These are phyloP conservation scores for Neodon shergylaensis DNA, from an alignment of 2,113 vertebrate species.

Conservation along the genomic window DNA sequence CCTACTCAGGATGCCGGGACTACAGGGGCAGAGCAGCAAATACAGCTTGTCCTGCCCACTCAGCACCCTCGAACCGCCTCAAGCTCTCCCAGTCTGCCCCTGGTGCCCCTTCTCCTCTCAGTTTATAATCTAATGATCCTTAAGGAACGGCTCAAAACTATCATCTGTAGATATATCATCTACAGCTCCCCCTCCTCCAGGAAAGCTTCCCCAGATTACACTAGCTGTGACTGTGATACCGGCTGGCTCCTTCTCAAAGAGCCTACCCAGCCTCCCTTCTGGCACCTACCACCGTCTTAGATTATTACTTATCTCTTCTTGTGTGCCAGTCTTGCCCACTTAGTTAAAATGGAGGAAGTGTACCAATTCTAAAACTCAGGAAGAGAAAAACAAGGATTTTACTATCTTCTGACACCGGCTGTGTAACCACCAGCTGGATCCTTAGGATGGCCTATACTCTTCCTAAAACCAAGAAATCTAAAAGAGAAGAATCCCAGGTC, in stretches of 20 bases:
- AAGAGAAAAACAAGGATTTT: conserved; percentile 14
- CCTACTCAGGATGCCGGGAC: neutral
- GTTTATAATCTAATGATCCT: neutral
- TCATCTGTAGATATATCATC: neutral
- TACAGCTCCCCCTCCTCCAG: neutral
- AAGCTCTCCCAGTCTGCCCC: neutral
- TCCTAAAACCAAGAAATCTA: neutral
- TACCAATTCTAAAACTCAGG: neutral
- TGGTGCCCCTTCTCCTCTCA: neutral
- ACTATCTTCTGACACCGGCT: conserved; percentile 20
- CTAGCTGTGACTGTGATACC: neutral
- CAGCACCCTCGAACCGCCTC: neutral
- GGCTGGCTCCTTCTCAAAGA: conserved; percentile 50
- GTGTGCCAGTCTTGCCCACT: conserved; percentile 38
- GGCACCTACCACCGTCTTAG: neutral
- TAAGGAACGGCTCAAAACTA: neutral
- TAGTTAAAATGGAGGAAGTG: conserved; percentile 65
- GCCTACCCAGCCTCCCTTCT: conserved; percentile 2
- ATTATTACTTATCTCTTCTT: conserved; percentile 50
- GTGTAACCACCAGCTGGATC: neutral
- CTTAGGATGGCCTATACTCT: neutral
- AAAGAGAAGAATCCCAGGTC: neutral
- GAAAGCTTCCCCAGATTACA: conserved; percentile 21
- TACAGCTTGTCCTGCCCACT: neutral
- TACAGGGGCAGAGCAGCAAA: neutral